phyloP scores from a whole-genome alignment of 2,797 vertebrate species.

The Acipenser oxyrinchus region DNA sequence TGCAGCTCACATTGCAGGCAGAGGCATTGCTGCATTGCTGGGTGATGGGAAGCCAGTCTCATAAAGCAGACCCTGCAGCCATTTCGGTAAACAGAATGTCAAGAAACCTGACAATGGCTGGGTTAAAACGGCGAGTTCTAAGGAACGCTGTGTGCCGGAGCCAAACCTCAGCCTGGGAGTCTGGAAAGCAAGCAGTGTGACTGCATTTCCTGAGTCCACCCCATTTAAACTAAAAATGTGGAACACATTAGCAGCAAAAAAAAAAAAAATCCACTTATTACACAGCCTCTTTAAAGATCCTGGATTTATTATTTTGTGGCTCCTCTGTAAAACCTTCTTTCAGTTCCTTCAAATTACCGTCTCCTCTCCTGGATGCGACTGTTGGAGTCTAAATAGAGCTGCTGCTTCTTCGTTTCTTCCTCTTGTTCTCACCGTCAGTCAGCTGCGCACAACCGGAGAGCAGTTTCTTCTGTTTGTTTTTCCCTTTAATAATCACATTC shows the following conservation, averaged over 20 bases:
- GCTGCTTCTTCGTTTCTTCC: neutral
- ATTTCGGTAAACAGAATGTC: slow-evolving; percentile 15
- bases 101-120: slow-evolving; percentile 50
- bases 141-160: slow-evolving; percentile 49
- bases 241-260: slow-evolving; percentile 64
- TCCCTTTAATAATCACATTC: too few species aligned
- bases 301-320: slow-evolving; percentile 60
- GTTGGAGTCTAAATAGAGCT: neutral
- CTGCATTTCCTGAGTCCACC: slow-evolving; percentile 68
- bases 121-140: slow-evolving; percentile 51
- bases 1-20: neutral
- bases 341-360: slow-evolving; percentile 46
- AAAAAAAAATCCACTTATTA: slow-evolving; percentile 13
- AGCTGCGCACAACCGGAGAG: too few species aligned
- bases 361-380: slow-evolving; percentile 26
- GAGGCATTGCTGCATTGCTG: slow-evolving; percentile 10
- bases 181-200: slow-evolving; percentile 64
- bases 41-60: slow-evolving; percentile 4
- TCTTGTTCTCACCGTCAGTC: too few species aligned
- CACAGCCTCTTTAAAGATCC: slow-evolving; percentile 27
- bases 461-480: too few species aligned
- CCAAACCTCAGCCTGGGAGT: slow-evolving; percentile 59
- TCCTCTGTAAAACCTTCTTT: slow-evolving; percentile 38
- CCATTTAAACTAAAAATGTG: slow-evolving; percentile 75
- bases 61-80: slow-evolving; percentile 14